Evolutionary conservation across 2,888 invertebrate genomes (phyloP), one percentile per base, ranked within the genome.

Genomic region (Rotaria macrura): DNA sequence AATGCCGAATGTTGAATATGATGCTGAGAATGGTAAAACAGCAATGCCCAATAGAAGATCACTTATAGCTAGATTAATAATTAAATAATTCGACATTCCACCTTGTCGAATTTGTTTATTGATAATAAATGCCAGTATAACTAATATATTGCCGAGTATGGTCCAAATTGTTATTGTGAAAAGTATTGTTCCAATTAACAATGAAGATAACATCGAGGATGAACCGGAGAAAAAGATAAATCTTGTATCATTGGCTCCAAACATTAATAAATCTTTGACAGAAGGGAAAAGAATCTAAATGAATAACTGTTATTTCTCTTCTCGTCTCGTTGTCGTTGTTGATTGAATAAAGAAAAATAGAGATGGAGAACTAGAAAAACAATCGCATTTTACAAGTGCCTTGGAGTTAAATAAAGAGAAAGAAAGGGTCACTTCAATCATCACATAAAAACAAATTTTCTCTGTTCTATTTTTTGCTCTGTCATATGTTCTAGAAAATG

Each of bases 31-130:
- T 6, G 91, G 91, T 87, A 91, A 87, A 38, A 91, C 90, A 10
- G 90, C 90, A 25, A 89, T 84, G 20, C 91, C 90, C 25, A 91
- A 88, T 34, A 91, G 88, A 65, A 91, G 88, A 88, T 91, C 91
- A 87, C 90, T 90, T 34, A 91, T 87, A 0, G 91, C 91, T 83
- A 91, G 88, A 87, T 91, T 91, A 87, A 90, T 88, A 52, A 91
- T 91, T 86, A 91, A 88, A 87, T 89, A 90, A 87, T 91, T 91
- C 20, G 91, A 90, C 88, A 90, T 89, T n/a, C 90, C 90, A 83
- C 90, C 86, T 83, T 85, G 83, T 54, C 84, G 85, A 25, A 86
- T 55, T 54, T 85, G 79, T 38, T 74, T 79, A 84, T 86, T 79
- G 40, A 79, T 83, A 25, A 57, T 43, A n/a, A 91, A 88, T 14